A percentile compares a stretch with the other conserved stretches of the same genome.
Evolutionary conservation across 1,140 invertebrate genomes (phyloP).

Genomic region (Procambarus clarkii): DNA sequence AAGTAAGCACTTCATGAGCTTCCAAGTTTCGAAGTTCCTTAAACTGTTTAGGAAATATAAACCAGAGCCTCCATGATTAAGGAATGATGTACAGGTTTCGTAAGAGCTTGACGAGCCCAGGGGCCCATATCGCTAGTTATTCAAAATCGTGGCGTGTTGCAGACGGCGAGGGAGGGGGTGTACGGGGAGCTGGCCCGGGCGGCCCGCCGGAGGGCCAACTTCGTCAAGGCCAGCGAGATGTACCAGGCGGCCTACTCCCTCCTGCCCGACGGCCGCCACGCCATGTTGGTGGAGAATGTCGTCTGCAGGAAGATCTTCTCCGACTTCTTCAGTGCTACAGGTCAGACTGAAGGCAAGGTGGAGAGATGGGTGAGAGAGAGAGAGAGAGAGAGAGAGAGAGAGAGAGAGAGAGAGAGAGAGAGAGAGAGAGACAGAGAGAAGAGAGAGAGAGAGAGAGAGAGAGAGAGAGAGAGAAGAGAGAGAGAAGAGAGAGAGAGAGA

Average conservation of each 20-base stretch:
- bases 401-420: not conserved
- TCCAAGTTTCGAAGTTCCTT: too few species aligned
- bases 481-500: not conserved
- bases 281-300: conserved; percentile 56
- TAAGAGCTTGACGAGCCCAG: too few species aligned
- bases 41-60: too few species aligned
- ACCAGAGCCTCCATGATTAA: too few species aligned
- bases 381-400: not conserved
- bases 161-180: conserved; percentile 37
- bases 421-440: not conserved
- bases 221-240: conserved; percentile 42
- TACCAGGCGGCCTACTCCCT: conserved; percentile 43
- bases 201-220: conserved; percentile 1
- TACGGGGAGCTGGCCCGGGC: conserved; percentile 36
- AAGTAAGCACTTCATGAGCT: too few species aligned
- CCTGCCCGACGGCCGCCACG: conserved; percentile 33
- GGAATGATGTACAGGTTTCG: too few species aligned
- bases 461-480: not conserved
- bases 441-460: not conserved
- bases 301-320: conserved; percentile 61
- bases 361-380: not conserved
- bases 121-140: too few species aligned
- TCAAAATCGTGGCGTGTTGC: not conserved
- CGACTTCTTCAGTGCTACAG: conserved; percentile 43
- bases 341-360: not conserved